Evolutionary conservation across 2,888 invertebrate species (phyloP).

Genomic region (Mycogona germanica): DNA sequence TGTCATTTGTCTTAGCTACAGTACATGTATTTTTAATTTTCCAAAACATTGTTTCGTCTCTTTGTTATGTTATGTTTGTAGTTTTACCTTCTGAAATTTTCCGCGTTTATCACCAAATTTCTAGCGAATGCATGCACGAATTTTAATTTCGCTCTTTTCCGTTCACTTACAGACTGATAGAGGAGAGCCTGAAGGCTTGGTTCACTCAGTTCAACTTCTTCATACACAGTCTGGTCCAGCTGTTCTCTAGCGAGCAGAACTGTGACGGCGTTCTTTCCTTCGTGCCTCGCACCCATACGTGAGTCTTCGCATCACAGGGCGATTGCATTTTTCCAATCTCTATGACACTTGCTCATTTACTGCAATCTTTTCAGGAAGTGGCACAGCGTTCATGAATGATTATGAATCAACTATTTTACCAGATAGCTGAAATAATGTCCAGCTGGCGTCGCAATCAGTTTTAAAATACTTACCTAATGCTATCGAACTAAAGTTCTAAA

Average conservation of each 20-base stretch:
- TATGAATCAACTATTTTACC: too few relatives aligned
- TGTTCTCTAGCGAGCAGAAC: conserved; percentile 74
- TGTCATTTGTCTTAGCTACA: too few relatives aligned
- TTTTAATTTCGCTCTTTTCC: too few relatives aligned
- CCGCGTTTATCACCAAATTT: neutral
- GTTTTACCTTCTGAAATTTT: neutral
- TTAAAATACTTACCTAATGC: too few relatives aligned
- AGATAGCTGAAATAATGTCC: too few relatives aligned
- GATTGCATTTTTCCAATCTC: neutral
- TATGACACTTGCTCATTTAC: neutral
- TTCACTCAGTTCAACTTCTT: conserved; percentile 98
- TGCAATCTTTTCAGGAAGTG: neutral
- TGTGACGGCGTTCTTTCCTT: conserved; percentile 58
- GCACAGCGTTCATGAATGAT: too few relatives aligned
- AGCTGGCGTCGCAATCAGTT: too few relatives aligned
- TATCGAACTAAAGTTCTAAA: too few relatives aligned
- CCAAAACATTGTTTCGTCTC: too few relatives aligned
- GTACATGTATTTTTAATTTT: too few relatives aligned
- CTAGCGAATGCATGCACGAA: too few relatives aligned
- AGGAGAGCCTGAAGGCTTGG: conserved; percentile 81
- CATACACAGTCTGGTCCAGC: conserved; percentile 88
- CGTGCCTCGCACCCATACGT: conserved; percentile 89
- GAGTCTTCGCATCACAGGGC: conserved; percentile 33
- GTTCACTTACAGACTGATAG: conserved; percentile 54
- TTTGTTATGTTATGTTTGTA: too few relatives aligned